These are phyloP conservation scores for Stenopsyche tienmushanensis DNA, from an alignment of 1,140 invertebrate species.

Conservation along the genomic window DNA sequence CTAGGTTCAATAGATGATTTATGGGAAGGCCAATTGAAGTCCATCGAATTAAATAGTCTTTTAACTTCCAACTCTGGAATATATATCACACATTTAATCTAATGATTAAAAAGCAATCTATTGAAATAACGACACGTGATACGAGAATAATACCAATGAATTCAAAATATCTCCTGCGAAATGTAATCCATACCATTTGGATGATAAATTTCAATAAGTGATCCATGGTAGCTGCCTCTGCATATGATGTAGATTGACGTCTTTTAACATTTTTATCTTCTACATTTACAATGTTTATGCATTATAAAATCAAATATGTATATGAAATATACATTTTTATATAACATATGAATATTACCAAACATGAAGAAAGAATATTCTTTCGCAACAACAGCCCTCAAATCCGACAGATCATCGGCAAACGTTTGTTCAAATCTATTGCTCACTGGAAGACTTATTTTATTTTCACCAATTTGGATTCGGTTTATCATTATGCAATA, in stretches of 20 bases:
- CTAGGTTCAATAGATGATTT: no score
- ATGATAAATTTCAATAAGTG: constrained; percentile 58
- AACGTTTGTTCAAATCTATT: constrained; percentile 51
- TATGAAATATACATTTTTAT: no score
- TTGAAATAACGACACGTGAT: not conserved
- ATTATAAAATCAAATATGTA: not conserved
- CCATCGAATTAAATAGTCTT: no score
- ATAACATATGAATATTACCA: constrained; percentile 46
- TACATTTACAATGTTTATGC: not conserved
- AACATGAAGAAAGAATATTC: constrained; percentile 62
- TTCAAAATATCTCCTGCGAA: constrained; percentile 58
- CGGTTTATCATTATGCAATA: constrained; percentile 52
- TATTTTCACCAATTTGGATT: constrained; percentile 56
- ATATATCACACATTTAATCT: no score
- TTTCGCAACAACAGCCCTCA: constrained; percentile 59
- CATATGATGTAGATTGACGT: constrained; percentile 38
- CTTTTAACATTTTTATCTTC: not conserved
- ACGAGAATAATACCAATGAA: constrained; percentile 54
- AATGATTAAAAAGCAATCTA: not conserved
- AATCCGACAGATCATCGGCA: constrained; percentile 58
- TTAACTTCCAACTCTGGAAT: no score
- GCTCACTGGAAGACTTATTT: constrained; percentile 19
- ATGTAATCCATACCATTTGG: constrained; percentile 64
- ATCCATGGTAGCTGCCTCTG: no score
- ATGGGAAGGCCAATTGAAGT: no score